Base-by-base conservation (phyloP, 1,140 invertebrate genomes). In the Yoshiicerus persimilis region DNA sequence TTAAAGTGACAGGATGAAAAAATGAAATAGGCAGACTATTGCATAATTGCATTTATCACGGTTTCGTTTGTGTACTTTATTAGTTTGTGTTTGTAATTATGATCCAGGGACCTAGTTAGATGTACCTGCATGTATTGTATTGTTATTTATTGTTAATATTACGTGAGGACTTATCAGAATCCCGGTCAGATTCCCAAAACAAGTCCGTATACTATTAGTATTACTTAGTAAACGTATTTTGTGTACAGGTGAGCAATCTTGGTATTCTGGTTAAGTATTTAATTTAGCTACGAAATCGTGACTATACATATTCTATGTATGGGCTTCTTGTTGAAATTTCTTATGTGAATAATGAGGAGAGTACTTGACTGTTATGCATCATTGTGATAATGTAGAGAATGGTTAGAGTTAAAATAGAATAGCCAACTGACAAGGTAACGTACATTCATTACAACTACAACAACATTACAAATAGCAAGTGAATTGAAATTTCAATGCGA, bases 291-390 rank as follows among this genome's bases (percentile, higher is more conserved):
- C 6, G 75, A 34, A 36, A 80, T 80, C 75, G 75, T 80, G 75
- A 80, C 75, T 80, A 32, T 80, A 80, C 75, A 80, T 13, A 34
- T 80, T 80, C 75, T 80, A n/a, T 36, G 75, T 80, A 80, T 80
- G 75, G 75, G 8, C 32, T 34, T 38, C 11, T 80, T 80, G 75
- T 80, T 80, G 75, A 80, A 80, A 80, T 80, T 38, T 80, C 32
- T 30, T 36, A n/a, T 20, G 75, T 80, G 32, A 80, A 80, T 80
- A 80, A 80, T 80, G 75, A 80, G 75, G 32, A 36, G 75, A 80
- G 75, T 80, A 80, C 75, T 80, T 80, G 75, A 80, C 75, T 80
- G 75, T 80, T 80, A 80, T 80, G 75, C 75, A 80, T 80, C 32
- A 20, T 80, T 36, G 32, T 80, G 75, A 80, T 25, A 34, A 36